Evolutionary conservation across 2,797 vertebrate species (phyloP).

Genomic region (Dendrocincla tyrannina): DNA sequence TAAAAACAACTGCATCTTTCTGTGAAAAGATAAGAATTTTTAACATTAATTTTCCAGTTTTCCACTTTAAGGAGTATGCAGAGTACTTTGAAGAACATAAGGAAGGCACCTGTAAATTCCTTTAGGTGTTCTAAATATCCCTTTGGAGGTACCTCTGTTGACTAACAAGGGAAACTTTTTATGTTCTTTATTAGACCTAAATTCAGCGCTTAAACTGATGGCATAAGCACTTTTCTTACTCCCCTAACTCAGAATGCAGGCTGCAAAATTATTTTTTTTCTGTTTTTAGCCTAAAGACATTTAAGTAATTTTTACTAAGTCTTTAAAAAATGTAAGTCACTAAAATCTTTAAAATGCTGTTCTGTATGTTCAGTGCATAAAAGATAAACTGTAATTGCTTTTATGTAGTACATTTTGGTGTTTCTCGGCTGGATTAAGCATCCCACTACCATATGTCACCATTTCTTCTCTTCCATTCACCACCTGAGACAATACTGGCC

Average conservation of each 20-base stretch:
- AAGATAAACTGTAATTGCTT: conserved; percentile 50
- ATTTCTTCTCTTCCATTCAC: conserved; percentile 59
- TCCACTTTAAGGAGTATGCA: not conserved
- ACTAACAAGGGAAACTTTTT: not conserved
- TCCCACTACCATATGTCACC: conserved; percentile 63
- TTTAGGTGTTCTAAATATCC: not conserved
- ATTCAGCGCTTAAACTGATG: not conserved
- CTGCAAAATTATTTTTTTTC: not conserved
- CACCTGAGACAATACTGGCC: conserved; percentile 67
- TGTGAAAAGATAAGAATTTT: not conserved
- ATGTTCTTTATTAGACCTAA: not conserved
- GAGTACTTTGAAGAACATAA: not conserved
- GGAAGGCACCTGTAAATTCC: not conserved
- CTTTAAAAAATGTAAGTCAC: not conserved
- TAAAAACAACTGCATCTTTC: not conserved
- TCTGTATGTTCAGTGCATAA: conserved; percentile 1
- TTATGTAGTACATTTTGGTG: conserved; percentile 44
- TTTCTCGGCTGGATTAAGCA: conserved; percentile 23
- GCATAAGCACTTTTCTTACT: not conserved
- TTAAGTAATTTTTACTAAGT: not conserved
- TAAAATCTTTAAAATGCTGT: not conserved
- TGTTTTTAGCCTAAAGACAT: not conserved
- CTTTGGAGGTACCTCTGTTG: not conserved
- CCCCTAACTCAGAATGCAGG: not conserved
- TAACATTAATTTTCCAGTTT: not conserved